Evolutionary conservation across 2,888 invertebrate species (phyloP).

Genomic region (Pristionchus japonicus): DNA sequence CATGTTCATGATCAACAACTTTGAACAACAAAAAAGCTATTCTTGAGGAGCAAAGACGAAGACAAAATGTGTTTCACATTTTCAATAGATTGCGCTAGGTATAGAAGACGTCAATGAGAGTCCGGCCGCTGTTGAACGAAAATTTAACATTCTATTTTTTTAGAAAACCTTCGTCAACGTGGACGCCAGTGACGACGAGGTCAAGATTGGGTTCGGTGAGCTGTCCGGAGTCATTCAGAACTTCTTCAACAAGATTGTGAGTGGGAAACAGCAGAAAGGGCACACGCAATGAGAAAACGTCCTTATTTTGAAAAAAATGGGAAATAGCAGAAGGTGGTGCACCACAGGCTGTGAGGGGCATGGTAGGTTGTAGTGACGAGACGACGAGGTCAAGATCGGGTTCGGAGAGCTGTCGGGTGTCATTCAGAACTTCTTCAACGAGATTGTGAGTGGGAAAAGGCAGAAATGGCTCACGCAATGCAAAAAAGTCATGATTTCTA

Average conservation of each 20-base stretch:
- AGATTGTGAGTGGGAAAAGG: constrained; percentile 10
- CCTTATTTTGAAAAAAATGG: not conserved
- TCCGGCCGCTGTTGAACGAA: not conserved
- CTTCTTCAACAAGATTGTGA: constrained; percentile 43
- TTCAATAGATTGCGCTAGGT: too few relatives aligned
- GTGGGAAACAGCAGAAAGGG: not conserved
- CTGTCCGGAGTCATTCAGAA: constrained; percentile 37
- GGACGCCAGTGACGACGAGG: constrained; percentile 12
- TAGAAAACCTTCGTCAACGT: constrained; percentile 23
- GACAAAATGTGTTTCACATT: not conserved
- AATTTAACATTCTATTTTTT: not conserved
- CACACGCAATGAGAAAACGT: not conserved
- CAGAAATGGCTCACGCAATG: not conserved
- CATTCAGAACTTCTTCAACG: constrained; percentile 43
- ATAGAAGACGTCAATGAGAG: too few relatives aligned
- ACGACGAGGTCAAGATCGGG: constrained; percentile 30
- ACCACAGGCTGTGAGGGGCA: too few relatives aligned
- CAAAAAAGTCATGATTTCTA: not conserved
- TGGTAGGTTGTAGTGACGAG: too few relatives aligned
- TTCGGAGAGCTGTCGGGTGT: constrained; percentile 33
- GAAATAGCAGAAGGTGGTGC: not conserved
- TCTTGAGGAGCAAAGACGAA: not conserved
- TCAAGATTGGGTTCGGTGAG: constrained; percentile 36
- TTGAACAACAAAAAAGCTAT: too few relatives aligned
- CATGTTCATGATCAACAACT: not conserved